Evolutionary conservation across 2,888 invertebrate genomes (phyloP).

Genomic region (Hypena proboscidalis): DNA sequence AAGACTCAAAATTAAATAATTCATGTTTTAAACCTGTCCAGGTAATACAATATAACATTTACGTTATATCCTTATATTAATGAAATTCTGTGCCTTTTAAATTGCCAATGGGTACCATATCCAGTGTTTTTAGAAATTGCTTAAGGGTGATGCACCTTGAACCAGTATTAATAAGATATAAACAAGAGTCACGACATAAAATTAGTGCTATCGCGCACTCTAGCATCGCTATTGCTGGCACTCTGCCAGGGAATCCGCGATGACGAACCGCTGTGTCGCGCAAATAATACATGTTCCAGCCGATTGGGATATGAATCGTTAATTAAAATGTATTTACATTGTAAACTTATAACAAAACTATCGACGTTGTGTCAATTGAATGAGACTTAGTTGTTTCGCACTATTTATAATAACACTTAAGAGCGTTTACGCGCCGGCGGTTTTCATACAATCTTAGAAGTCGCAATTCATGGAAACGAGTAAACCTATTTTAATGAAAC

Average conservation of each 20-base stretch:
- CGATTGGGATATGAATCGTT: conserved; percentile 33
- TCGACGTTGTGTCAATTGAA: too few relatives aligned
- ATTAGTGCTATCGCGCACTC: conserved; percentile 62
- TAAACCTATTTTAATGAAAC: too few relatives aligned
- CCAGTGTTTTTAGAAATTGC: neutral
- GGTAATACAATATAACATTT: too few relatives aligned
- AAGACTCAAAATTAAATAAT: conserved; percentile 9
- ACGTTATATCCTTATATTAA: too few relatives aligned
- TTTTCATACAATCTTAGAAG: too few relatives aligned
- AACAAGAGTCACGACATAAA: conserved; percentile 78
- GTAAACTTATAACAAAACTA: neutral
- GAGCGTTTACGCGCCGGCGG: too few relatives aligned
- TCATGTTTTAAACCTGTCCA: too few relatives aligned
- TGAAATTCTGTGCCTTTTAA: too few relatives aligned
- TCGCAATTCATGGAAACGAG: too few relatives aligned
- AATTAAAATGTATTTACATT: neutral
- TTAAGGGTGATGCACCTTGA: conserved; percentile 55
- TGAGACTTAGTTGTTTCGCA: neutral
- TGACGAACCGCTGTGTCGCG: conserved; percentile 68
- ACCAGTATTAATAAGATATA: conserved; percentile 71
- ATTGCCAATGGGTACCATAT: too few relatives aligned
- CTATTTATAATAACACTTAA: conserved; percentile 5
- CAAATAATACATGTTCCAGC: conserved; percentile 54
- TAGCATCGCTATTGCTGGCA: conserved; percentile 62
- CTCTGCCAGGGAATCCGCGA: conserved; percentile 61